These are phyloP conservation scores for Plagiodera versicolora DNA, from an alignment of 2,888 invertebrate species.

Conservation along the genomic window DNA sequence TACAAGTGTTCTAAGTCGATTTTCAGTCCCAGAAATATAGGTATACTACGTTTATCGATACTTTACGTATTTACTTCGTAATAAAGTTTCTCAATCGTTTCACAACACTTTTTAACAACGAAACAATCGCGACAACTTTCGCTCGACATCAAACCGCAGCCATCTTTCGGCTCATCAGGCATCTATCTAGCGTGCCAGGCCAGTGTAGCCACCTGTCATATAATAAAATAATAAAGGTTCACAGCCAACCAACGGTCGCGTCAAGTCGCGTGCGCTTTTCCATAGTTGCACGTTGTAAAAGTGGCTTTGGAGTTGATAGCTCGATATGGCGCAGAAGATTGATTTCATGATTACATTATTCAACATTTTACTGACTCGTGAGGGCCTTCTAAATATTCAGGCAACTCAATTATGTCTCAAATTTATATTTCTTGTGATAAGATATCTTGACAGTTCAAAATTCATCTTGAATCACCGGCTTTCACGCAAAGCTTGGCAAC, in stretches of 20 bases:
- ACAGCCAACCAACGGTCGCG: conserved; percentile 9
- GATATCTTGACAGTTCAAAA: too few species aligned
- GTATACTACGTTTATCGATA: conserved; percentile 35
- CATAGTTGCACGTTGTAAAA: not conserved
- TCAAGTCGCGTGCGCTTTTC: conserved; percentile 4
- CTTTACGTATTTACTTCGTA: conserved; percentile 37
- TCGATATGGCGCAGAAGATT: too few species aligned
- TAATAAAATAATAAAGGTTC: conserved; percentile 10
- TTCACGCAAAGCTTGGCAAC: too few species aligned
- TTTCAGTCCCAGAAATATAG: conserved; percentile 19
- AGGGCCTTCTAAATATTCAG: too few species aligned
- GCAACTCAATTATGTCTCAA: too few species aligned
- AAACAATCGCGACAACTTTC: conserved; percentile 44
- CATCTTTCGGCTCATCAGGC: conserved; percentile 44
- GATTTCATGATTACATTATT: too few species aligned
- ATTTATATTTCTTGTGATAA: too few species aligned
- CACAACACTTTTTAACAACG: conserved; percentile 41
- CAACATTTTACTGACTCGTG: too few species aligned
- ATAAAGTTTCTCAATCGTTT: conserved; percentile 40
- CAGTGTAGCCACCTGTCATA: conserved; percentile 52
- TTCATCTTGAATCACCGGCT: too few species aligned
- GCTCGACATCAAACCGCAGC: conserved; percentile 47
- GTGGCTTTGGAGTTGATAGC: too few species aligned
- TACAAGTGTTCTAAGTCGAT: conserved; percentile 16
- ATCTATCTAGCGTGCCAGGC: conserved; percentile 50